Evolutionary conservation across 2,113 vertebrate species (phyloP), one percentile per base, ranked within the genome.

Genomic region (Notiomystis cincta): DNA sequence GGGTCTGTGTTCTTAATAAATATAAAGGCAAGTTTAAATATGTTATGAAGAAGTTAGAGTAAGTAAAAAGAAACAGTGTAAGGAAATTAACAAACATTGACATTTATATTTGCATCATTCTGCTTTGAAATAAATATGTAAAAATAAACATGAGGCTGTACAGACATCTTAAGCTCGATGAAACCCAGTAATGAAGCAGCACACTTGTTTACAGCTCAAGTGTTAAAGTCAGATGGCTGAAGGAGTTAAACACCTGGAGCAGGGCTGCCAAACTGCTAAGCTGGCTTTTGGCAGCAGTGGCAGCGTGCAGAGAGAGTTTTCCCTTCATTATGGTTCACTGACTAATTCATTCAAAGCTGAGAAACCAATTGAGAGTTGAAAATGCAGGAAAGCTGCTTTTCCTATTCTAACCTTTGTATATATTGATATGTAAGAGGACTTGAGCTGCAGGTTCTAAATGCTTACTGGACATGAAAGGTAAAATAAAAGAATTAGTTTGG

Each of bases 191-290:
- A 60, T 45, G 15, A 57, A 45, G 62, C 33, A 85, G 65, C n/a
- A n/a, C 33, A 14, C 76, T 62, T 87, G 31, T 87, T 93, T 91
- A 40, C 38, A 81, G 82, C 69, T 67, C 48, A 35, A 77, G 58
- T 70, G 83, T 23, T 90, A 3, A 65, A 72, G 78, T 42, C 58
- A 73, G 73, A 20, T 28, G 50, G 28, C 60, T 71, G 80, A 92
- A 95, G 53, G 90, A 88, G 95, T 96, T 94, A 97, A 97, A 70
- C 75, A 88, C 90, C 85, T 83, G 95, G 54, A 94, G 94, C 54
- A 28, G 69, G 71, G 40, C 79, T 90, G 90, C 89, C 82, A 9
- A 92, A 80, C 28, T 77, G 90, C 85, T 80, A 86, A 65, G 58
- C 92, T 93, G 94, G 82, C 90, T 93, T 44, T 92, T 95, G 92